phyloP scores from a whole-genome alignment of 1,140 invertebrate species.

The Gonioctena quinquepunctata region DNA sequence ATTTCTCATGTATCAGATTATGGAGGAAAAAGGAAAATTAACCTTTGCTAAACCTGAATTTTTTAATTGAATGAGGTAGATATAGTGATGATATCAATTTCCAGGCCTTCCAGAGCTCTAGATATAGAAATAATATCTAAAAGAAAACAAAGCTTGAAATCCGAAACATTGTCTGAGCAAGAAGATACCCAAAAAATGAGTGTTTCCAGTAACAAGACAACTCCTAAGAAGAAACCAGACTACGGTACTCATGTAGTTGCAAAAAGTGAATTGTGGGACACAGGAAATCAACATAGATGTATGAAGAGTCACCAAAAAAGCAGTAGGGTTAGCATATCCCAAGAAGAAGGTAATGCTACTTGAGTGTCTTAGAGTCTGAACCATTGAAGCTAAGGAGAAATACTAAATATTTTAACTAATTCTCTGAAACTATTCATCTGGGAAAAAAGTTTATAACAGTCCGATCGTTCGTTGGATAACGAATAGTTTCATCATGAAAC shows the following conservation, averaged over 20 bases:
- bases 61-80: no score
- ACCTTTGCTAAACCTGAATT: neutral
- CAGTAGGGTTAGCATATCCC: constrained; percentile 41
- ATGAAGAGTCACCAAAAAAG: constrained; percentile 44
- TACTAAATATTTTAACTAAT: no score
- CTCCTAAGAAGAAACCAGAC: constrained; percentile 47
- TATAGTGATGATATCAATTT: no score
- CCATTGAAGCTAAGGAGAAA: no score
- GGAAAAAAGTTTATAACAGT: no score
- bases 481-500: no score
- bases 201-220: constrained; percentile 38
- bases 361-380: no score
- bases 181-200: constrained; percentile 37
- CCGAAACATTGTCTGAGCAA: constrained; percentile 13
- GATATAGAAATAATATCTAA: constrained; percentile 14
- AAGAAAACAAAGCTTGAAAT: constrained; percentile 33
- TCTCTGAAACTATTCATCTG: no score
- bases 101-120: neutral
- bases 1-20: no score
- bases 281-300: constrained; percentile 50
- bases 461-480: no score
- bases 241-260: constrained; percentile 52
- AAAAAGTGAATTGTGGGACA: constrained; percentile 55
- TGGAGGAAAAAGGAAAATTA: neutral
- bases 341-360: constrained; percentile 40